phyloP scores from a whole-genome alignment of 2,113 vertebrate species.

The Alouatta palliata region DNA sequence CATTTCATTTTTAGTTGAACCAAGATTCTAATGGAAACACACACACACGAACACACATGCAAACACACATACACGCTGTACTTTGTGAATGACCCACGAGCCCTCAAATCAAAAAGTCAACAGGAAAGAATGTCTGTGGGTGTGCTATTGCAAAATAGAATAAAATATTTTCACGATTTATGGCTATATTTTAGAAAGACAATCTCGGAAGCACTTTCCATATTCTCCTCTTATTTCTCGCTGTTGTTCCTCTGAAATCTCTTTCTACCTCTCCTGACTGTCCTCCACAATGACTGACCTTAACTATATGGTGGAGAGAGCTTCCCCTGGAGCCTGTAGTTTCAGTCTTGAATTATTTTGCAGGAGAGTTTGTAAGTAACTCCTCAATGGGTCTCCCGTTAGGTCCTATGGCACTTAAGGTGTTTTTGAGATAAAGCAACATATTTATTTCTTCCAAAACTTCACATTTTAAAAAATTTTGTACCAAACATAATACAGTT shows the following conservation, averaged over 20 bases:
- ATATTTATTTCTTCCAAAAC: not conserved
- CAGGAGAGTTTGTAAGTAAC: not conserved
- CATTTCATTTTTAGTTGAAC: constrained; percentile 18
- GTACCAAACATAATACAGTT: not conserved
- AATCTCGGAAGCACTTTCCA: not conserved
- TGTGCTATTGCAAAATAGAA: not conserved
- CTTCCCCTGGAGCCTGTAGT: not conserved
- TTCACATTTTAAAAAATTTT: not conserved
- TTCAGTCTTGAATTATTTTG: not conserved
- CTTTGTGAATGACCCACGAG: constrained; percentile 14
- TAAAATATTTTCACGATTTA: not conserved
- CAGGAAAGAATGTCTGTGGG: constrained; percentile 15
- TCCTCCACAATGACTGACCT: no score
- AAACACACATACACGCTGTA: not conserved
- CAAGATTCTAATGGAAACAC: constrained; percentile 13
- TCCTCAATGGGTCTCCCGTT: not conserved
- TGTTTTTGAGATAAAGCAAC: not conserved
- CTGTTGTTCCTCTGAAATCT: not conserved
- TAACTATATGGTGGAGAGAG: not conserved
- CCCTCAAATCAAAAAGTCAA: constrained; percentile 10
- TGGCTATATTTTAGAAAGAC: not conserved
- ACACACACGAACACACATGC: not conserved
- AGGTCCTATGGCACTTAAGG: not conserved
- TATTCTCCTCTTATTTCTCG: not conserved
- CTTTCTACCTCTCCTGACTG: not conserved